Base-by-base conservation (phyloP, 2,797 vertebrate genomes). In the Onychomys arenicola region DNA sequence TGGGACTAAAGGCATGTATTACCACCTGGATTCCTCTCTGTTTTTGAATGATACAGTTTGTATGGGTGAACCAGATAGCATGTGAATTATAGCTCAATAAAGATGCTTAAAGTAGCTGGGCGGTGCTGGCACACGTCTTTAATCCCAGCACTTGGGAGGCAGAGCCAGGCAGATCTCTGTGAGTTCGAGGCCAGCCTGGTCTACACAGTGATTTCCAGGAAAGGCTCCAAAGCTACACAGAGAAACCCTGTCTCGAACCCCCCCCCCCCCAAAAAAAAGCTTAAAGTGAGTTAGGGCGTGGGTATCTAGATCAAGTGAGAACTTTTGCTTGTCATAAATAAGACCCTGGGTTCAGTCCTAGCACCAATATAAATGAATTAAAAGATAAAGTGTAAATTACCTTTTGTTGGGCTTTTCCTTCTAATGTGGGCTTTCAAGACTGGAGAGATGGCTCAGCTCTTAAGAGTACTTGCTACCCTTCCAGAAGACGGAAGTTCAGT, bases 381-480 rank as follows among this genome's bases (percentile, higher is more conserved):
- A 49, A 61, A 91, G 32, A 32, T 12, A 65, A 69, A 37, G 14
- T 71, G 19, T 52, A 37, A 82, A 55, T 29, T 43, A 19, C 57
- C 80, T 91, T 75, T 55, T 82, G 32, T 37, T 81, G 12, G 84
- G 46, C 11, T 92, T 92, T 92, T 83, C 84, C 87, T 78, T 78
- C 49, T 57, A 46, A 40, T 11, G 25, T 49, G 29, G 34, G 63
- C 32, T 16, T n/a, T 19, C 7, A 37, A n/a, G 67, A 57, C 25
- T 87, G 5, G 19, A 73, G 8, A 73, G 49, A 29, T 37, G 46
- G 49, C 34, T 86, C 21, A 3, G 65, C 34, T 29, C 5, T 40
- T 73, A 40, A 73, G 49, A 5, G 63, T 17, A 57, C 25, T 21
- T 40, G n/a, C 67, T 73, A n/a, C 11, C 52, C 27, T 73, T 88